A percentile compares a stretch with the other conserved stretches of the same genome.
phyloP scores from a whole-genome alignment of 2,113 vertebrate genomes.

The Salvelinus fontinalis region DNA sequence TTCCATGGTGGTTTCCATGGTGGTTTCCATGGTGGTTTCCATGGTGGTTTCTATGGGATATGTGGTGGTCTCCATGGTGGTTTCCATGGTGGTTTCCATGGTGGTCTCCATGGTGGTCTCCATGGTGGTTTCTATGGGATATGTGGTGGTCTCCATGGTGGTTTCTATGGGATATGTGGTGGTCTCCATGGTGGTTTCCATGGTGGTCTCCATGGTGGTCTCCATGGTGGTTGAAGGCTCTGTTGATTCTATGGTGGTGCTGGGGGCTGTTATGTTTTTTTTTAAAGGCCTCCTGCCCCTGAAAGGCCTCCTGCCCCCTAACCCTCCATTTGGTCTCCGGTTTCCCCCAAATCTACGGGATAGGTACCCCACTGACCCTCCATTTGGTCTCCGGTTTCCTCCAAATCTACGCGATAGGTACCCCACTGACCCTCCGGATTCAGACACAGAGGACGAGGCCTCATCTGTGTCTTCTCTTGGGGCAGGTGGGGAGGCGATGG shows the following conservation, averaged over 20 bases:
- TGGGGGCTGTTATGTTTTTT: conserved; percentile 33
- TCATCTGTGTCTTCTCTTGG: conserved; percentile 37
- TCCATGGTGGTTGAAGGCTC: conserved; percentile 6
- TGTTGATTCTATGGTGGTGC: conserved; percentile 20
- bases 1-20: not conserved
- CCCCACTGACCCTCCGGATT: conserved; percentile 24
- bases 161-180: not conserved
- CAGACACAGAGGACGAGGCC: conserved; percentile 56
- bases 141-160: not conserved
- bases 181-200: too few relatives aligned
- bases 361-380: conserved; percentile 39
- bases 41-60: conserved; percentile 15
- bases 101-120: too few relatives aligned
- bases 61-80: not conserved
- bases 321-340: conserved; percentile 47
- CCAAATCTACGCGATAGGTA: conserved; percentile 42
- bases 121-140: too few relatives aligned
- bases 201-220: too few relatives aligned
- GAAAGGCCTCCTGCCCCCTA: conserved; percentile 55
- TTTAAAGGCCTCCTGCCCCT: conserved; percentile 59
- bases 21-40: not conserved
- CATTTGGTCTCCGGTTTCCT: conserved; percentile 46
- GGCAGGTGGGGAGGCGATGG: conserved; percentile 50
- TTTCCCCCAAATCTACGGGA: conserved; percentile 41
- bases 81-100: too few relatives aligned